These are phyloP conservation scores for Glaucidium brasilianum DNA, from an alignment of 2,113 vertebrate species.

Conservation along the genomic window DNA sequence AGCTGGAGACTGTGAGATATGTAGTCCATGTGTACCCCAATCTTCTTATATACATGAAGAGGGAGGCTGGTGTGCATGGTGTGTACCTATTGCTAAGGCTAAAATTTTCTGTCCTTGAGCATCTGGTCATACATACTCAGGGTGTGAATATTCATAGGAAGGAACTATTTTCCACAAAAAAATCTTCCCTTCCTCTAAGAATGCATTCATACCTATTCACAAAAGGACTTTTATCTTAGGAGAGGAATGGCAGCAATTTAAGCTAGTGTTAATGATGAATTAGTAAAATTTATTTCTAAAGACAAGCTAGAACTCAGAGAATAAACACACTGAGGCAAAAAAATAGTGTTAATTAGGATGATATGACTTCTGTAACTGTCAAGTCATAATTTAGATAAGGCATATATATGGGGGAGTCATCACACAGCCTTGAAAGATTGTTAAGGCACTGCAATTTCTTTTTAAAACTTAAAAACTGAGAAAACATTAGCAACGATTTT, in stretches of 20 bases:
- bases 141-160: background rate
- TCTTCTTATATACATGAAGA: background rate
- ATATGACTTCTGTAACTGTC: background rate
- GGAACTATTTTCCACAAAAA: background rate
- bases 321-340: background rate
- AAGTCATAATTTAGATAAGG: background rate
- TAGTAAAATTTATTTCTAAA: background rate
- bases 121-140: background rate
- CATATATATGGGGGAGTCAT: background rate
- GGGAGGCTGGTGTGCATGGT: background rate
- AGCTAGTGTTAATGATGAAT: background rate
- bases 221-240: background rate
- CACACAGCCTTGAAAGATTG: background rate
- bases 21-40: background rate
- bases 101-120: background rate
- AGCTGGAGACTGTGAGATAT: background rate
- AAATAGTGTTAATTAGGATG: background rate
- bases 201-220: background rate
- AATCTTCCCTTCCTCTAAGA: background rate
- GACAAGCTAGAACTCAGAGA: background rate
- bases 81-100: background rate
- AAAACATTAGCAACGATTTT: background rate
- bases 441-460: background rate
- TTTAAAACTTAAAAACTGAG: background rate
- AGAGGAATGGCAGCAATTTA: background rate